Evolutionary conservation across 1,140 invertebrate species (phyloP).

Genomic region (Rhyacophila brunnea): DNA sequence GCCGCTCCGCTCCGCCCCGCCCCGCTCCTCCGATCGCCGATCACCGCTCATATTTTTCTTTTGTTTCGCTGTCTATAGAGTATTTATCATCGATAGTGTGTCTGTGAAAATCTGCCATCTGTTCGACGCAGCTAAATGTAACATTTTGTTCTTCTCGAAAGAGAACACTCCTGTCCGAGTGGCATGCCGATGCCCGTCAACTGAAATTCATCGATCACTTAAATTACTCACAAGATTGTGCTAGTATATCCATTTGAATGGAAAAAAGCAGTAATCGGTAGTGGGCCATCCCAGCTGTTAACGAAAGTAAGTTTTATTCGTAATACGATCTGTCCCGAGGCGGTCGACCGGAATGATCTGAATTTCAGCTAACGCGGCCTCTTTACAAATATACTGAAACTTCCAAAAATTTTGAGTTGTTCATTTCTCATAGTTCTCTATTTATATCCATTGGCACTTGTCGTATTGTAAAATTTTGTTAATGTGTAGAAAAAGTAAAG

Average conservation of each 20-base stretch:
- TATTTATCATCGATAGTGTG: conserved; percentile 22
- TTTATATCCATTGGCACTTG: conserved; percentile 25
- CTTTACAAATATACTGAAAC: conserved; percentile 26
- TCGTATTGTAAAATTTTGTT: conserved; percentile 19
- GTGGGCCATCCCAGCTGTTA: no score
- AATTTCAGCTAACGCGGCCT: conserved; percentile 14
- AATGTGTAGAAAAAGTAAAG: conserved; percentile 16
- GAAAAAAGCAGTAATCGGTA: no score
- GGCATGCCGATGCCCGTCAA: conserved; percentile 4
- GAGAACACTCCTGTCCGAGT: background rate
- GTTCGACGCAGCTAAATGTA: conserved; percentile 31
- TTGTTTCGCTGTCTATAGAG: conserved; percentile 22
- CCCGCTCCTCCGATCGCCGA: background rate
- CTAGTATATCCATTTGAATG: background rate
- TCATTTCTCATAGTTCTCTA: conserved; percentile 5
- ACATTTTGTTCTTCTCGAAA: conserved; percentile 4
- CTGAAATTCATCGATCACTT: conserved; percentile 9
- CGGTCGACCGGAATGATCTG: background rate
- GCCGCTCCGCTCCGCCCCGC: background rate
- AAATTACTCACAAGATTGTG: background rate
- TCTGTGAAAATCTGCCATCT: conserved; percentile 31
- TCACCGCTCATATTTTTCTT: conserved; percentile 5
- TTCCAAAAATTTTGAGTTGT: conserved; percentile 13
- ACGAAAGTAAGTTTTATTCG: no score
- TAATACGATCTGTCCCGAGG: background rate